Conservation (phyloP, 2,888 invertebrate genomes). For the Copidosoma aretas region DNA sequence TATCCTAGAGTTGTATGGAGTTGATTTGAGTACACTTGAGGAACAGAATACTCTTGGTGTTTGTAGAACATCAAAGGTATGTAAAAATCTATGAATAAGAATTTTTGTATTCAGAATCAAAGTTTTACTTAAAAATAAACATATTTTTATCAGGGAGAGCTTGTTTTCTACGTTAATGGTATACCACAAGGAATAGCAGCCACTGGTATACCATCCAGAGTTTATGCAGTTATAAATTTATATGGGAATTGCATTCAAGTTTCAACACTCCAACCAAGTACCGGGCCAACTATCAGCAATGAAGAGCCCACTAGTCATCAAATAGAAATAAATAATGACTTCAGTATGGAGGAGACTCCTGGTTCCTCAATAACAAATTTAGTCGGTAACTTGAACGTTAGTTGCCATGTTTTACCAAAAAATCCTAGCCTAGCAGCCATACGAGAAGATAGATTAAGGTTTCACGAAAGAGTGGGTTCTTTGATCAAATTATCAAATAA, state of each 20-base stretch:
- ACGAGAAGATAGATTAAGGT: slow-evolving; percentile 73
- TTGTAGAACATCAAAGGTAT: slow-evolving; percentile 77
- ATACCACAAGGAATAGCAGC: slow-evolving; percentile 88
- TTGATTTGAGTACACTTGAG: slow-evolving; percentile 80
- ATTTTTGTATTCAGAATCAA: not conserved
- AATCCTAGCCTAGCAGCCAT: slow-evolving; percentile 55
- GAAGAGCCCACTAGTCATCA: slow-evolving; percentile 50
- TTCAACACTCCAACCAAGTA: slow-evolving; percentile 65
- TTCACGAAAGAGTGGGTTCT: slow-evolving; percentile 88
- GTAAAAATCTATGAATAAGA: not conserved
- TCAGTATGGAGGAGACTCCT: slow-evolving; percentile 49
- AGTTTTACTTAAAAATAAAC: slow-evolving; percentile 12
- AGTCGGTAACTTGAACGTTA: slow-evolving; percentile 61
- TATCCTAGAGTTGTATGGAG: slow-evolving; percentile 83
- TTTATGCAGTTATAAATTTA: slow-evolving; percentile 81
- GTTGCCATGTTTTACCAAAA: slow-evolving; percentile 60
- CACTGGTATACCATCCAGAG: slow-evolving; percentile 74
- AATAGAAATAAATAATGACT: slow-evolving; percentile 58
- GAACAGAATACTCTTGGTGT: slow-evolving; percentile 87
- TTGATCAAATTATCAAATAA: slow-evolving; percentile 85
- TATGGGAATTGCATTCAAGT: slow-evolving; percentile 86
- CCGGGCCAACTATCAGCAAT: slow-evolving; percentile 25
- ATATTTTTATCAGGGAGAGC: slow-evolving; percentile 69
- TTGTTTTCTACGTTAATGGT: slow-evolving; percentile 89
- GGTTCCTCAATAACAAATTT: slow-evolving; percentile 58